Evolutionary conservation across 2,888 invertebrate species (phyloP), one percentile per base, ranked within the genome.

Genomic region (Azorinus chamasolen): DNA sequence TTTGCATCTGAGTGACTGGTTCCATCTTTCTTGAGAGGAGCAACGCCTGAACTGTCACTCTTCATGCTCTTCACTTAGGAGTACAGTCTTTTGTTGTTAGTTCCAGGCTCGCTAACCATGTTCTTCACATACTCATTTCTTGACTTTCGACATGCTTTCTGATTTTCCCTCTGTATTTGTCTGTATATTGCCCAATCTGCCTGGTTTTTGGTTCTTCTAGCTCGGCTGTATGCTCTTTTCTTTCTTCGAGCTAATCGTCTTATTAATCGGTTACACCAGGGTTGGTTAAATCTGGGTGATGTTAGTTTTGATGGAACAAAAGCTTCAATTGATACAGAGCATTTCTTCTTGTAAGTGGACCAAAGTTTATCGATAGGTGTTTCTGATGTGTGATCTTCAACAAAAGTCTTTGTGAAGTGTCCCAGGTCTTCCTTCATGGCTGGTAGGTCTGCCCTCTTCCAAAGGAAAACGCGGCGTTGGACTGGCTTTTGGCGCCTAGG

Each of bases 401-500:
- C 39, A 25, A 70, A 54, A 16, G 37, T 25, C 6, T 22, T 32
- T 25, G 63, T 24, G 48, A 64, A 71, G 4, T 48, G 27, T 3
- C 41, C 16, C 20, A 59, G 22, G 12, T 65, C 46, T 20, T 64
- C 53, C 50, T 46, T 32, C 53, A 63, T 69, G 32, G 43, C 39
- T 16, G n/a, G 10, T 25, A 39, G 18, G 39, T 68, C 20, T n/a
- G 64, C 73, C 24, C 48, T 54, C 18, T 12, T 58, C 73, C 74
- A 68, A 3, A 64, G 24, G 37, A 45, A 24, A n/a, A 64, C 50
- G 22, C 32, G 57, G 12, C 64, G 48, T 25, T 45, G 20, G 5
- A 62, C 57, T n/a, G 66, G 68, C 37, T 70, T 70, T 18, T 62
- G 58, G 14, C 63, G 59, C 32, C 20, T 70, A 51, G 39, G 53